A percentile compares a stretch with the other conserved stretches of the same genome.
Conservation (phyloP, 2,797 vertebrate species). For the Spheniscus humboldti region DNA sequence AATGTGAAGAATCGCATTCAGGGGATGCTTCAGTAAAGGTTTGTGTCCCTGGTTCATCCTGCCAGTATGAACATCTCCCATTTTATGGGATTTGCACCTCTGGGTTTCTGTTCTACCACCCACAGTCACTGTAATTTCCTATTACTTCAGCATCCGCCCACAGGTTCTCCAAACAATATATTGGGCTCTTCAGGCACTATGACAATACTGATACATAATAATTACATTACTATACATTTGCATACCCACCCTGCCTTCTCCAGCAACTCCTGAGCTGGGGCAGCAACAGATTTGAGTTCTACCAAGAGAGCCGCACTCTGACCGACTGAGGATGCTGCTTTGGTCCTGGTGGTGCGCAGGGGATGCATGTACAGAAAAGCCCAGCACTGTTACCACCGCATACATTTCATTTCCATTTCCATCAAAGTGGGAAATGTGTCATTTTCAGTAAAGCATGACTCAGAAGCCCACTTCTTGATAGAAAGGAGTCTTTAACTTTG, state of each 20-base stretch:
- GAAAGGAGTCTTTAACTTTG: not conserved
- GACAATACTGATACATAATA: slow-evolving; percentile 5
- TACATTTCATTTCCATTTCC: not conserved
- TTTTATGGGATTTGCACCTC: slow-evolving; percentile 12
- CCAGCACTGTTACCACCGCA: not conserved
- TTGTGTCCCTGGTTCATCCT: not conserved
- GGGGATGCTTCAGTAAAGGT: not conserved
- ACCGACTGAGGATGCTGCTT: not conserved
- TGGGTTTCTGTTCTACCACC: slow-evolving; percentile 36
- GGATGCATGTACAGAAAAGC: not conserved
- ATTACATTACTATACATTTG: not conserved
- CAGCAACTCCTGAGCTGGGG: not conserved
- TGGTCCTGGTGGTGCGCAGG: not conserved
- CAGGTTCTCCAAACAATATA: not conserved
- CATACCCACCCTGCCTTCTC: not conserved
- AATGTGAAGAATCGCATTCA: not conserved
- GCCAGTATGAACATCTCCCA: not conserved
- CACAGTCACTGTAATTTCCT: slow-evolving; percentile 44
- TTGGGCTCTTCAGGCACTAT: slow-evolving; percentile 13
- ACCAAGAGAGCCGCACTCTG: not conserved
- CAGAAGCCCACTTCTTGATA: not conserved
- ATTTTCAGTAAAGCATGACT: not conserved
- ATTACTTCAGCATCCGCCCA: slow-evolving; percentile 27
- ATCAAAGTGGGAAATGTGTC: not conserved
- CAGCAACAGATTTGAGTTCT: not conserved